Base-by-base conservation (phyloP, 2,888 invertebrate genomes). In the Caenorhabditis macrosperma region DNA sequence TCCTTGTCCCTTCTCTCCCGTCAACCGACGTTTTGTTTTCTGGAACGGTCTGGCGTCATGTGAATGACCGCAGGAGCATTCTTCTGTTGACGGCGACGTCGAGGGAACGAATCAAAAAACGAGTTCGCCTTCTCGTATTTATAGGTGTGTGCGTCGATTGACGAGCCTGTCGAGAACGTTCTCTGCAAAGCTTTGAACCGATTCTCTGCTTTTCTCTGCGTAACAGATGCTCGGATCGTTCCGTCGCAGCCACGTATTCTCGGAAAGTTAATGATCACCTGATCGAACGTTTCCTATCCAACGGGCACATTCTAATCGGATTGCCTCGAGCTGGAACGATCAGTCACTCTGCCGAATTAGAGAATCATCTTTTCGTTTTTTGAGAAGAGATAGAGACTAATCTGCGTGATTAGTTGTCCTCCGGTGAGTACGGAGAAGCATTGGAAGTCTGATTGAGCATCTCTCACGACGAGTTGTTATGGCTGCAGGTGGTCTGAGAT, bases 11-110 rank as follows among this genome's bases (percentile, higher is more conserved):
- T n/a, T n/a, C 9, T 22, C 17, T 38, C 22, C 44, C n/a, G 44
- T 44, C 44, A 44, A 44, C 17, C 57, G 22, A 12, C 15, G 10
- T 48, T 55, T 46, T 71, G 54, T 61, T 71, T 71, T 71, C 61
- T 54, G 61, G 71, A 55, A 71, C 71, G 52, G 50, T 59, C 26
- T 38, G 20, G 35, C 57, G 60, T 69, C 69, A 69, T 69, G 69
- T 69, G 69, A 69, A 69, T 69, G 68, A 52, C 52, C 59, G 38
- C 38, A 57, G 48, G 68, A 69, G 60, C 50, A 52, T 41, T 60
- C n/a, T 22, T 44, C 38, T 69, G 69, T 69, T 69, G n/a, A 69
- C 60, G 26, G n/a, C 41, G 52, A 17, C 20, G 17, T 17, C 22
- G 10, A 48, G 28, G n/a, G 50, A 50, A 50, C 20, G 35, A 52